Conservation (phyloP, 2,888 invertebrate species). For the Mongoloraphidia duomilia region DNA sequence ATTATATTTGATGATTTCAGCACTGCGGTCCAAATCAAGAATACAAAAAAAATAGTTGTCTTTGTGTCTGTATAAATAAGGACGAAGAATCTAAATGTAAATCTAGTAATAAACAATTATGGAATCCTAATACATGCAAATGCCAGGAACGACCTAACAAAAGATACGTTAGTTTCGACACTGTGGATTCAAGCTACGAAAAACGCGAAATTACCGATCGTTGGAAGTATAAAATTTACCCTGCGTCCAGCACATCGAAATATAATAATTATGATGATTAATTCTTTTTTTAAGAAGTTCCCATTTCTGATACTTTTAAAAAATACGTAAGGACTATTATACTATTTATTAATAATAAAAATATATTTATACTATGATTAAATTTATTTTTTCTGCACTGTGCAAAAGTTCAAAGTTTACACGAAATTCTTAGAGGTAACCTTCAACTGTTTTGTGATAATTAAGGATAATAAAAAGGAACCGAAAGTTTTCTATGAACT, state of each 20-base stretch:
- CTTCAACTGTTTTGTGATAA: too few species aligned
- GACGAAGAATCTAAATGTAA: background rate
- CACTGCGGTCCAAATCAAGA: constrained; percentile 43
- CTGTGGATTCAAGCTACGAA: background rate
- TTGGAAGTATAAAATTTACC: background rate
- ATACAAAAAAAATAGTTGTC: constrained; percentile 25
- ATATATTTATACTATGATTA: too few species aligned
- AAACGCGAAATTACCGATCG: background rate
- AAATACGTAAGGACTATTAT: too few species aligned
- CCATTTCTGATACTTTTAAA: too few species aligned
- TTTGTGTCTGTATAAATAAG: background rate
- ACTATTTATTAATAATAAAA: too few species aligned
- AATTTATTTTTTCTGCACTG: too few species aligned
- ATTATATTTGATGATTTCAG: constrained; percentile 24
- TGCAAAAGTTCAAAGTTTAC: too few species aligned
- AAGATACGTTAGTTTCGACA: background rate
- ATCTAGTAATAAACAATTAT: background rate
- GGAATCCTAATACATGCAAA: background rate
- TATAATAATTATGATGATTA: background rate
- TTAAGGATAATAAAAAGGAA: too few species aligned
- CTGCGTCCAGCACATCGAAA: background rate
- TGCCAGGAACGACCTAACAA: background rate
- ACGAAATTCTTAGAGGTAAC: too few species aligned
- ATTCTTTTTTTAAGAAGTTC: too few species aligned
- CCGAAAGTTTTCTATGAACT: too few species aligned